Evolutionary conservation across 2,797 vertebrate genomes (phyloP).

Genomic region (Oophaga sylvatica): DNA sequence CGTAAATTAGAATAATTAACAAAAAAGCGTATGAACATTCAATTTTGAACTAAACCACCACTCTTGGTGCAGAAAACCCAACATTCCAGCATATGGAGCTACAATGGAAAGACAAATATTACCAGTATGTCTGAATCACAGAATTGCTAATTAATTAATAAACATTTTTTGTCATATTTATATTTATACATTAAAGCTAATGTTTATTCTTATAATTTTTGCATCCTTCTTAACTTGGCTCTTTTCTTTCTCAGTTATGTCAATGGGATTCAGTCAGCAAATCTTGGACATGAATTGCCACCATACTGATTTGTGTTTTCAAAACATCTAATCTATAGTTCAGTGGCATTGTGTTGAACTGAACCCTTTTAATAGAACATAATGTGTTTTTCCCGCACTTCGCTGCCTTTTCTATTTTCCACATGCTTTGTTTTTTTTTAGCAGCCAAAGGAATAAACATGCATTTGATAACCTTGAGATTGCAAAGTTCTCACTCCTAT

Average conservation of each 20-base stretch:
- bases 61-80: no score
- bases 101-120: no score
- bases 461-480: conserved; percentile 4
- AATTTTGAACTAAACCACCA: no score
- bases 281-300: not conserved
- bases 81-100: no score
- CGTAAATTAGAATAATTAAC: no score
- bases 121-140: no score
- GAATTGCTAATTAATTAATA: no score
- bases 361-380: conserved; percentile 32
- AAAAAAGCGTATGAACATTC: no score
- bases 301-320: conserved; percentile 22
- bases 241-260: not conserved
- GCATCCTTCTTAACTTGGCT: not conserved
- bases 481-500: not conserved
- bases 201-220: not conserved
- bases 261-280: conserved; percentile 15
- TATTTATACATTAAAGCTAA: not conserved
- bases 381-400: conserved; percentile 28
- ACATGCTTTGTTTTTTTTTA: conserved; percentile 32
- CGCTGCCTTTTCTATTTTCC: conserved; percentile 43
- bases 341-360: conserved; percentile 21
- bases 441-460: not conserved
- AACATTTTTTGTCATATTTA: not conserved
- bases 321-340: conserved; percentile 47